Percentiles rank a stretch among this genome's conserved stretches.
Evolutionary conservation across 2,797 vertebrate species (phyloP).

Genomic region (Gastrophryne carolinensis): DNA sequence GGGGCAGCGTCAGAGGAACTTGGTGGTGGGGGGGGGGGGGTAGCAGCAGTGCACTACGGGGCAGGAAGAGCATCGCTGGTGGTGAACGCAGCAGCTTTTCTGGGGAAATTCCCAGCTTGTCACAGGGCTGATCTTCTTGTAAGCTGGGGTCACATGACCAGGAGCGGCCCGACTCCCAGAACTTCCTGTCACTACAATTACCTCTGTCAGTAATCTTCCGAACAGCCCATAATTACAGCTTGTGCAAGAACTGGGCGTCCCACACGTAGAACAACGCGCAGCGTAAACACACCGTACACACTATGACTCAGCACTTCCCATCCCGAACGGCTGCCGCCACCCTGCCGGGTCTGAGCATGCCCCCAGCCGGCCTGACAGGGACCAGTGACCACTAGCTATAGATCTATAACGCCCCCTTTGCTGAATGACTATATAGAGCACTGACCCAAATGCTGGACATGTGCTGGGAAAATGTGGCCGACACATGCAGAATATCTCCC

Average conservation of each 20-base stretch:
- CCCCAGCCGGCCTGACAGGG: no score
- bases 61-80: slow-evolving; percentile 32
- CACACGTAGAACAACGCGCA: not conserved
- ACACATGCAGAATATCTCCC: no score
- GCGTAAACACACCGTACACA: not conserved
- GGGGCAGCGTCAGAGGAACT: not conserved
- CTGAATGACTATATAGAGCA: no score
- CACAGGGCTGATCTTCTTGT: slow-evolving; percentile 54
- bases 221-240: slow-evolving; percentile 3
- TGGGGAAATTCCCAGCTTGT: slow-evolving; percentile 57
- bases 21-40: no score
- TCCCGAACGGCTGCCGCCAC: no score
- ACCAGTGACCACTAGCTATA: no score
- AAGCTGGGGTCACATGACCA: slow-evolving; percentile 51
- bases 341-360: no score
- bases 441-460: no score
- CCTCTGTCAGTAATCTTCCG: not conserved
- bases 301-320: slow-evolving; percentile 2
- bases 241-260: not conserved
- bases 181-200: slow-evolving; percentile 56
- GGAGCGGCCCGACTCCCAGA: slow-evolving; percentile 22
- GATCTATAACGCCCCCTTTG: no score
- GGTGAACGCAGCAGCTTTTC: not conserved
- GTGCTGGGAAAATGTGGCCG: no score
- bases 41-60: not conserved